Evolutionary conservation across 2,113 vertebrate genomes (phyloP).

Genomic region (Halcyon malimbica): DNA sequence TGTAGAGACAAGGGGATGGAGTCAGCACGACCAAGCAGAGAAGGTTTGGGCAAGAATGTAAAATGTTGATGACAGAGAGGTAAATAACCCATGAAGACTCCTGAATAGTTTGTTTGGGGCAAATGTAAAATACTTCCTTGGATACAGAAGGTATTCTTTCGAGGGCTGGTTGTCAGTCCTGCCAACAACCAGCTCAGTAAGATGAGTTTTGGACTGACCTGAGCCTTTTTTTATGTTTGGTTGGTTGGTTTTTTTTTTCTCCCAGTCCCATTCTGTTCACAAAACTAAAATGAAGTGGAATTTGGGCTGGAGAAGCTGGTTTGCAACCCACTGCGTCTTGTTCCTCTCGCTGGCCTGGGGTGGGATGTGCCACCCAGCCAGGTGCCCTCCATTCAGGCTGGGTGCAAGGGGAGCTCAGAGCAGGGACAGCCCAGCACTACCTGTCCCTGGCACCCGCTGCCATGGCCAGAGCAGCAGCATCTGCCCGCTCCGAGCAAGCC

Average conservation of each 20-base stretch:
- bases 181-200: neutral
- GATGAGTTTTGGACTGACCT: neutral
- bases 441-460: accelerated
- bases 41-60: neutral
- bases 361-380: neutral
- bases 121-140: neutral
- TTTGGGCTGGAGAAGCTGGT: neutral
- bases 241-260: neutral
- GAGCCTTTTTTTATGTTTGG: neutral
- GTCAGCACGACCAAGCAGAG: neutral
- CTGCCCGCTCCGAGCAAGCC: neutral
- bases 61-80: neutral
- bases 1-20: accelerated
- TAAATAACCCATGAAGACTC: neutral
- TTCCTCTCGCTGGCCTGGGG: neutral
- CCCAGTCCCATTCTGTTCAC: neutral
- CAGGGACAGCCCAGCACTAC: neutral
- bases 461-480: accelerated
- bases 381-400: neutral
- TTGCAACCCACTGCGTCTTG: neutral
- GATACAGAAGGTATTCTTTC: neutral
- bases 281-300: neutral
- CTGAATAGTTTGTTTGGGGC: neutral
- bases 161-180: neutral
- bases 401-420: neutral